These are phyloP conservation scores for Fragum whitleyi DNA, from an alignment of 2,888 invertebrate species.

Conservation along the genomic window DNA sequence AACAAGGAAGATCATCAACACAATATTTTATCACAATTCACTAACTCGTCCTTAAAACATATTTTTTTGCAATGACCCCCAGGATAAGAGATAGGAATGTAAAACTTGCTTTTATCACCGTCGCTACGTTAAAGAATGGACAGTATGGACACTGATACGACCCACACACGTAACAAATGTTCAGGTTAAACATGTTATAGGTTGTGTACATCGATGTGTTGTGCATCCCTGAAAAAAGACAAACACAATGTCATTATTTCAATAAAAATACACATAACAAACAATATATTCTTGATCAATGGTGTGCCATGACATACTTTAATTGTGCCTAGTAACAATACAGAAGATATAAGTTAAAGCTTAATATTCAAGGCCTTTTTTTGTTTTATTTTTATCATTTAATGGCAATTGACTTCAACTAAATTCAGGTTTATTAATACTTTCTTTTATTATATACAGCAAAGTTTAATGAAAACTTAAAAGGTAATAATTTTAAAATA, in stretches of 20 bases:
- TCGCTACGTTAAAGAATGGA: slow-evolving; percentile 83
- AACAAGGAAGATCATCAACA: background rate
- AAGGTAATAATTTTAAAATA: no score
- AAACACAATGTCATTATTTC: slow-evolving; percentile 5
- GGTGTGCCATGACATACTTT: no score
- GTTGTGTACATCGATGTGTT: slow-evolving; percentile 82
- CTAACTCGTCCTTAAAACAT: slow-evolving; percentile 66
- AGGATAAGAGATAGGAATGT: slow-evolving; percentile 68
- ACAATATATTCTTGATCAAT: no score
- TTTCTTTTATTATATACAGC: no score
- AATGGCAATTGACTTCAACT: no score
- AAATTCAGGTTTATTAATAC: no score
- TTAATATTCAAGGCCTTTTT: no score
- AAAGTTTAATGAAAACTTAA: no score
- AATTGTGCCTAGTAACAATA: no score
- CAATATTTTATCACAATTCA: background rate
- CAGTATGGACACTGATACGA: slow-evolving; percentile 86
- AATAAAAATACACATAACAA: no score
- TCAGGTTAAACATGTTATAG: slow-evolving; percentile 82
- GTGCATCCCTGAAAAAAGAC: slow-evolving; percentile 80
- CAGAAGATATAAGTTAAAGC: no score
- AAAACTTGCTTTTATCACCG: slow-evolving; percentile 72
- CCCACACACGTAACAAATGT: slow-evolving; percentile 85
- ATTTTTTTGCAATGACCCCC: slow-evolving; percentile 67
- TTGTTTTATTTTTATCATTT: no score